Percentiles rank a stretch among this genome's conserved stretches.
These are phyloP conservation scores for Dinothrombium tinctorium DNA, from an alignment of 1,140 invertebrate species.

Conservation along the genomic window DNA sequence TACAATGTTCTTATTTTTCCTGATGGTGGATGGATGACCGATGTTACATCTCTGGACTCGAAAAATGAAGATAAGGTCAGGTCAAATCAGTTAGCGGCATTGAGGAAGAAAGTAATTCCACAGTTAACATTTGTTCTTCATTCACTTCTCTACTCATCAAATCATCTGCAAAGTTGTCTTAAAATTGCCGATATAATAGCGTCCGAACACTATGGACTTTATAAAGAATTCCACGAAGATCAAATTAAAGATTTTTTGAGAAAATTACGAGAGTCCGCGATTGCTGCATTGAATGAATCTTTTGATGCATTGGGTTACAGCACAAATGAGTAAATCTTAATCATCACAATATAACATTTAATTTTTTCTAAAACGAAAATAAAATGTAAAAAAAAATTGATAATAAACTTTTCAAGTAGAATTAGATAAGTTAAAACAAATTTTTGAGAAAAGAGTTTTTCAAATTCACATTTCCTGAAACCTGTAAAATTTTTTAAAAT, in stretches of 20 bases:
- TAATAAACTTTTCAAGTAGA: too few species aligned
- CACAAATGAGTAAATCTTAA: too few species aligned
- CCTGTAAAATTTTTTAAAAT: too few species aligned
- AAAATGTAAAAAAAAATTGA: too few species aligned
- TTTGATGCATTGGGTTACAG: conserved; percentile 25
- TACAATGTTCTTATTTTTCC: conserved; percentile 73
- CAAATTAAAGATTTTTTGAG: conserved; percentile 45
- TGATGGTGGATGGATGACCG: conserved; percentile 65
- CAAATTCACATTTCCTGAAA: too few species aligned
- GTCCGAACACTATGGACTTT: conserved; percentile 46
- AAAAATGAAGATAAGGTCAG: conserved; percentile 8
- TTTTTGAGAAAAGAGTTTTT: too few species aligned
- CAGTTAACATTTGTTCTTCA: conserved; percentile 45
- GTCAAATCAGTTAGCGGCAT: conserved; percentile 35
- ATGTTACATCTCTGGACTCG: conserved; percentile 22
- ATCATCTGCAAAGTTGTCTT: conserved; percentile 38
- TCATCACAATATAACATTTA: too few species aligned
- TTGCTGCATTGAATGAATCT: conserved; percentile 41
- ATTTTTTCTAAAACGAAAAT: too few species aligned
- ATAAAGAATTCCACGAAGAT: conserved; percentile 48
- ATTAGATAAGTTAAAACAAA: too few species aligned
- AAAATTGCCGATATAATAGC: conserved; percentile 52
- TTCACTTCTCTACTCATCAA: conserved; percentile 46
- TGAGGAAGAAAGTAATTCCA: conserved; percentile 57
- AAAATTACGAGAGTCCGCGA: conserved; percentile 50